These are phyloP conservation scores for Monochamus alternatus DNA, from an alignment of 2,888 invertebrate genomes.

Conservation along the genomic window DNA sequence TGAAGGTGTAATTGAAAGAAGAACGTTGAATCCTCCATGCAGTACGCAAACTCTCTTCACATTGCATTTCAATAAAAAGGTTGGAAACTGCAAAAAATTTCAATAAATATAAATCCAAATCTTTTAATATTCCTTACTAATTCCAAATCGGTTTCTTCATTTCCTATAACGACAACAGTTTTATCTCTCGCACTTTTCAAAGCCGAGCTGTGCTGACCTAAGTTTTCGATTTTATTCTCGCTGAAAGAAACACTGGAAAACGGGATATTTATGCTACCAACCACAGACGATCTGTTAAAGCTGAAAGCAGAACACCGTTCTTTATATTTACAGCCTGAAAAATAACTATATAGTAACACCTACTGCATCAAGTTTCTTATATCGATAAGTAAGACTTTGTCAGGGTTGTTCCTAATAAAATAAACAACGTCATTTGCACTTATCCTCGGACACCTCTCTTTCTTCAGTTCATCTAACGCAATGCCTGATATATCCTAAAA, in stretches of 20 bases:
- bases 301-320: conserved; percentile 68
- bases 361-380: conserved; percentile 79
- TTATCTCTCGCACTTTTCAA: conserved; percentile 77
- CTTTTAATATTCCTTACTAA: conserved; percentile 72
- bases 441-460: conserved; percentile 87
- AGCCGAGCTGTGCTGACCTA: conserved; percentile 78
- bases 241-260: conserved; percentile 85
- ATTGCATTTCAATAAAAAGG: conserved; percentile 85
- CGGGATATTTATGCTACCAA: conserved; percentile 90
- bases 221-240: conserved; percentile 79
- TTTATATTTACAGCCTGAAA: conserved; percentile 4
- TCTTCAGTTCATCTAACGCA: conserved; percentile 79
- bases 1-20: conserved; percentile 79
- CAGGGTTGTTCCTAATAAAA: conserved; percentile 76
- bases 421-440: conserved; percentile 88
- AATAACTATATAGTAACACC: conserved; percentile 53
- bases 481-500: conserved; percentile 81
- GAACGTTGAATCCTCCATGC: conserved; percentile 89
- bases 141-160: conserved; percentile 84
- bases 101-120: not conserved
- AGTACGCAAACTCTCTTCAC: conserved; percentile 87
- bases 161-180: conserved; percentile 85
- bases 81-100: conserved; percentile 82
- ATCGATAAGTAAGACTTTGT: conserved; percentile 79
- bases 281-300: conserved; percentile 85